Percentiles rank a stretch among this genome's conserved stretches.
Evolutionary conservation across 2,113 vertebrate species (phyloP).

Genomic region (Paradoxurus hermaphroditus): DNA sequence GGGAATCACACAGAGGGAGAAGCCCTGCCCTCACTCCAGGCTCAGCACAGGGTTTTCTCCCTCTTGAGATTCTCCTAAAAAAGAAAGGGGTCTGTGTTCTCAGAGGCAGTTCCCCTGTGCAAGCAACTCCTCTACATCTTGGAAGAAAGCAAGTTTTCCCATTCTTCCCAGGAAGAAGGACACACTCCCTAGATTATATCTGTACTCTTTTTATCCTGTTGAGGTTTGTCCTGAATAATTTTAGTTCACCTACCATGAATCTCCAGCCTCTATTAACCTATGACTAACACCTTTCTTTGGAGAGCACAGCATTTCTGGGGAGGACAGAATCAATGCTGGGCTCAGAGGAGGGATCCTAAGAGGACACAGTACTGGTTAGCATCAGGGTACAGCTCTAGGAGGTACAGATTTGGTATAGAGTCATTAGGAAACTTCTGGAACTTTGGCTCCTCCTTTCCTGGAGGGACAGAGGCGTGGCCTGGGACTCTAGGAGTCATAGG

Average conservation of each 20-base stretch:
- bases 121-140: background rate
- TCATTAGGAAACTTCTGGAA: background rate
- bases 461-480: background rate
- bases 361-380: background rate
- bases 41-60: background rate
- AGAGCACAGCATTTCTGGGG: background rate
- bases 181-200: background rate
- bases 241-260: background rate
- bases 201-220: background rate
- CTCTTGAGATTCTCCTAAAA: background rate
- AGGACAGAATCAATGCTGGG: no score
- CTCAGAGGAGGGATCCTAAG: background rate
- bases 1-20: background rate
- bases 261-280: background rate
- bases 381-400: background rate
- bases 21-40: background rate
- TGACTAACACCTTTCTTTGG: background rate
- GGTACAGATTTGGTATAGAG: background rate
- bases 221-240: background rate
- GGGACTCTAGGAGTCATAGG: background rate
- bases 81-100: background rate
- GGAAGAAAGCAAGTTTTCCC: background rate
- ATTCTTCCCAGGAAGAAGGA: background rate
- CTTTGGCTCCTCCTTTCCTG: background rate
- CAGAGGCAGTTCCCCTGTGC: background rate